Conservation (phyloP, 2,888 invertebrate genomes). For the Pardosa pseudoannulata region DNA sequence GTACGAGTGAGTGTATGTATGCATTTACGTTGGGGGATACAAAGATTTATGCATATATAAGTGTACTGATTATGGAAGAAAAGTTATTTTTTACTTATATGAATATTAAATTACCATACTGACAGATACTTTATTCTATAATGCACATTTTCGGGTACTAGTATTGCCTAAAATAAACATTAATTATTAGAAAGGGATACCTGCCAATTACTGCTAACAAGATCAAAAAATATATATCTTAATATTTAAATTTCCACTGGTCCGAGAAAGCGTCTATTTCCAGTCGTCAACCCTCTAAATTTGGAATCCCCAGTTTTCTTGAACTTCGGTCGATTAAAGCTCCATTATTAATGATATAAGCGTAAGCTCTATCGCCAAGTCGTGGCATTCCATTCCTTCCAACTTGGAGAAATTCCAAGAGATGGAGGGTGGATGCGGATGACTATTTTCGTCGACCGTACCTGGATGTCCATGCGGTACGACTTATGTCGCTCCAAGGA, state of each 20-base stretch:
- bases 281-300: not conserved
- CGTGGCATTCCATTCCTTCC: slow-evolving; percentile 2
- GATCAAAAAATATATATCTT: not conserved
- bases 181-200: too few species aligned
- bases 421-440: slow-evolving; percentile 29
- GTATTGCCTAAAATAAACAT: too few species aligned
- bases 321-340: slow-evolving; percentile 28
- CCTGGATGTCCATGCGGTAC: slow-evolving; percentile 17
- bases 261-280: not conserved
- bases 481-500: not conserved
- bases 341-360: slow-evolving; percentile 36
- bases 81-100: too few species aligned
- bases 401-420: slow-evolving; percentile 47
- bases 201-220: too few species aligned
- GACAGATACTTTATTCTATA: too few species aligned
- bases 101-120: too few species aligned
- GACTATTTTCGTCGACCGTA: slow-evolving; percentile 46
- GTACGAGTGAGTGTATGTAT: too few species aligned
- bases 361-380: slow-evolving; percentile 17
- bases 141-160: too few species aligned
- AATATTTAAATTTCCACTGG: not conserved
- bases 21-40: too few species aligned
- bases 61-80: too few species aligned
- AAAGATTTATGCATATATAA: too few species aligned
- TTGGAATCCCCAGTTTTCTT: not conserved